Conservation (phyloP, 2,113 vertebrate species). For the Indicator maculatus region DNA sequence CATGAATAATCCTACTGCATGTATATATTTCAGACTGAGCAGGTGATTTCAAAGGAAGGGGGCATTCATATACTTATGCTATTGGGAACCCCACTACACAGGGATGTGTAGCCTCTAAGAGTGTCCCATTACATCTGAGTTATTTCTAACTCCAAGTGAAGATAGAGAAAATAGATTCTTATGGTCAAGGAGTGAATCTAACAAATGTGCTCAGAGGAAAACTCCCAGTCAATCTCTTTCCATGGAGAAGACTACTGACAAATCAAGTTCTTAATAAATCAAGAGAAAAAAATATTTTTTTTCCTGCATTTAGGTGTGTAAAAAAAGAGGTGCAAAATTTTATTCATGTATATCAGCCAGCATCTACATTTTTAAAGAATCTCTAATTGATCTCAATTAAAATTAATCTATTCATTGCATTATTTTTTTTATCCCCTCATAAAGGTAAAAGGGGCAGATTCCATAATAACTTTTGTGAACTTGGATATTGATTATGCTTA, state of each 20-base stretch:
- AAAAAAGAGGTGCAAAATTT: background rate
- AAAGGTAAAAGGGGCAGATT: background rate
- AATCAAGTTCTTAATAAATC: background rate
- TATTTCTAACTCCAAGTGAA: background rate
- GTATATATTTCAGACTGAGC: background rate
- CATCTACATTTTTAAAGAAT: background rate
- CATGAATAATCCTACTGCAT: background rate
- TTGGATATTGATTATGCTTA: background rate
- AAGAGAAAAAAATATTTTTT: background rate
- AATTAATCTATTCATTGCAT: background rate
- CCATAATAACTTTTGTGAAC: background rate
- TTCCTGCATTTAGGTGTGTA: background rate
- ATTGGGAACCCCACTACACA: accelerated
- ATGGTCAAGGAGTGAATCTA: background rate
- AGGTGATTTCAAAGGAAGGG: background rate
- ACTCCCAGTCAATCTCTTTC: background rate
- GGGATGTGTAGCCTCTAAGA: background rate
- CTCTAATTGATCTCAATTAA: background rate
- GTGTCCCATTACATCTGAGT: background rate
- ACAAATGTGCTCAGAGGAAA: background rate
- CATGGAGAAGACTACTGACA: background rate
- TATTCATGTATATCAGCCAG: background rate
- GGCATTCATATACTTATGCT: accelerated
- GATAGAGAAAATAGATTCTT: background rate
- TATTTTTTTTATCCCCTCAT: background rate